Evolutionary conservation across 2,888 invertebrate genomes (phyloP), one percentile per base, ranked within the genome.

Genomic region (Lochmaea crataegi): DNA sequence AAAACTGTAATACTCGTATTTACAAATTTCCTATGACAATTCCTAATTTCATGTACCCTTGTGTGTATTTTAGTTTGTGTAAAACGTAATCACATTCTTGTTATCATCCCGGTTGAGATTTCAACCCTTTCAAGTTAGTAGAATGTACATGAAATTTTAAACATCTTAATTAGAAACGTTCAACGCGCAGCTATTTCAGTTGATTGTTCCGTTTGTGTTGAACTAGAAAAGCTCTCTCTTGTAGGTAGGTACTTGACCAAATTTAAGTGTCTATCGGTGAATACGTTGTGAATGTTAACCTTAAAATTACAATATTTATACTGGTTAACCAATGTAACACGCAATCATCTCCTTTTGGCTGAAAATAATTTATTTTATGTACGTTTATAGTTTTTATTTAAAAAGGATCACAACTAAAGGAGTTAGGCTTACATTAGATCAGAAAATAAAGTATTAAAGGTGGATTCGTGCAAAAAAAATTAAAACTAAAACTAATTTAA

Each of bases 131-230:
- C n/a, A 51, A 51, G 16, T n/a, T 7, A n/a, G n/a, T n/a, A 16
- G 51, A 51, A 16, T 51, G 51, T 51, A 51, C n/a, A n/a, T 51
- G 51, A 51, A 51, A n/a, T 51, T 51, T n/a, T 16, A 51, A 51
- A 51, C n/a, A n/a, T 51, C n/a, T 51, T 16, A 51, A 51, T n/a
- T 51, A 51, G n/a, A 51, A 51, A 51, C n/a, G 51, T 51, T 51
- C n/a, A 16, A 16, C 51, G 14, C 14, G n/a, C 5, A n/a, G n/a
- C 51, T 51, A 51, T 51, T n/a, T 51, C 22, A 41, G 60, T 60
- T 32, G 18, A n/a, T n/a, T 61, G 22, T 61, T 18, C 4, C 14
- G 42, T 38, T 38, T 32, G 32, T 9, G 61, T 16, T 32, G 7
- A 45, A 45, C 45, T 45, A 14, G 14, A 45, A 45, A 45, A 45